Evolutionary conservation across 2,113 vertebrate species (phyloP), one percentile per base, ranked within the genome.

Genomic region (Phyllopteryx taeniolatus): DNA sequence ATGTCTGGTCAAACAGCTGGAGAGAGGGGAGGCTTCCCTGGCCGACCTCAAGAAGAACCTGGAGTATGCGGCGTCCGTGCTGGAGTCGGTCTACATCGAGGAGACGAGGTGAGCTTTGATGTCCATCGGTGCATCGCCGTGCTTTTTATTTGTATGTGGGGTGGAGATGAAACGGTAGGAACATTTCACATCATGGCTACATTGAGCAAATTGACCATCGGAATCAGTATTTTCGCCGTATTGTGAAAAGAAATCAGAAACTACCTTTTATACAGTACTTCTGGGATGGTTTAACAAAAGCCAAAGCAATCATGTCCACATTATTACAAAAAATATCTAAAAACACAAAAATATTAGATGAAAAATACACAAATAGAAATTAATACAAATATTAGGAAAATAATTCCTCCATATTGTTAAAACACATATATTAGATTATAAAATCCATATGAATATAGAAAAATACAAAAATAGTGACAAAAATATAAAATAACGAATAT

Each of bases 21-120:
- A 99, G 78, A 94, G 96, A 90, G 98, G 98, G 13, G 97, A 99
- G 82, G 96, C 95, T 72, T 99, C 96, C 0, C 93, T 95, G 33
- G 92, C 93, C 20, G 97, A 99, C 83, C 93, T 99, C 47, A 99
- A 99, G 93, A 99, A 99, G 91, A 99, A 99, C 90, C 91, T 99
- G 20, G 98, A 99, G 84, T 96, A 98, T 92, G 98, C 98, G 0
- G 96, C 97, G 0, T 93, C 95, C 2, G 98, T 99, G 75, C 93
- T 99, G 71, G 98, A 99, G 84, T 96, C 97, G 0, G 96, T 99
- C 22, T 98, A 99, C 87, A 95, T 98, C 44, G 96, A 98, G 15
- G 96, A 99, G 91, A 99, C 97, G 0, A 94, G 97, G 98, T 98
- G 87, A 73, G 71, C 42, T 3, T 39, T n/a, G 9, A 68, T 12